These are phyloP conservation scores for Sphaeridia pumilis DNA, from an alignment of 2,888 invertebrate species.

Conservation along the genomic window DNA sequence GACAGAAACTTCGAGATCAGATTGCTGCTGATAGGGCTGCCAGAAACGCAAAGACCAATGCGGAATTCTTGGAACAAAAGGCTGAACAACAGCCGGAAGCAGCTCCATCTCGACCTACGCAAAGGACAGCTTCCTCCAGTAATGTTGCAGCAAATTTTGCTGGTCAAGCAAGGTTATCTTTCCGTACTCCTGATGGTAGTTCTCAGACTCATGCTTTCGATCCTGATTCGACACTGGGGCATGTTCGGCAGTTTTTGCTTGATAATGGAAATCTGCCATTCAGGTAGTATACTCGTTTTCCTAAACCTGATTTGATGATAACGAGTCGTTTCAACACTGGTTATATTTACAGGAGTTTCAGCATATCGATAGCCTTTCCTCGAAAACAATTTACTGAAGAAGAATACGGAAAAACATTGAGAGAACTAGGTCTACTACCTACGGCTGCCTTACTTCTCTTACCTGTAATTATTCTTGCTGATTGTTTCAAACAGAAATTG, in stretches of 20 bases:
- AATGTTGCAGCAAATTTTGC: slow-evolving; percentile 36
- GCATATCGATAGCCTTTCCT: slow-evolving; percentile 65
- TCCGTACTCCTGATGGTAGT: slow-evolving; percentile 70
- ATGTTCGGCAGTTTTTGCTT: slow-evolving; percentile 44
- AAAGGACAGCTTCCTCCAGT: slow-evolving; percentile 4
- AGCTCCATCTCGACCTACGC: neutral
- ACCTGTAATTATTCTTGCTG: slow-evolving; percentile 41
- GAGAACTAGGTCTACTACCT: slow-evolving; percentile 58
- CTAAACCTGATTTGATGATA: slow-evolving; percentile 3
- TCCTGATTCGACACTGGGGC: slow-evolving; percentile 51
- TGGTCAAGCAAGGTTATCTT: slow-evolving; percentile 62
- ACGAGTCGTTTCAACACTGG: neutral
- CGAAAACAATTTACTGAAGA: slow-evolving; percentile 51
- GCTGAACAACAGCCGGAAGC: neutral
- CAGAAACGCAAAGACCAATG: slow-evolving; percentile 38
- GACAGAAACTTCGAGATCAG: slow-evolving; percentile 66
- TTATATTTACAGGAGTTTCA: slow-evolving; percentile 46
- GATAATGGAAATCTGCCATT: slow-evolving; percentile 23
- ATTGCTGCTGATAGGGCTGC: slow-evolving; percentile 75
- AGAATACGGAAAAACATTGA: slow-evolving; percentile 48
- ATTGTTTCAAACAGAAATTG: too few relatives aligned
- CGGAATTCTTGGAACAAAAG: slow-evolving; percentile 18
- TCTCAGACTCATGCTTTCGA: slow-evolving; percentile 61
- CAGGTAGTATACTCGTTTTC: slow-evolving; percentile 14
- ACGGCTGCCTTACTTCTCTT: slow-evolving; percentile 63